phyloP scores from a whole-genome alignment of 2,113 vertebrate genomes.

The Chaetorhynchus papuensis region DNA sequence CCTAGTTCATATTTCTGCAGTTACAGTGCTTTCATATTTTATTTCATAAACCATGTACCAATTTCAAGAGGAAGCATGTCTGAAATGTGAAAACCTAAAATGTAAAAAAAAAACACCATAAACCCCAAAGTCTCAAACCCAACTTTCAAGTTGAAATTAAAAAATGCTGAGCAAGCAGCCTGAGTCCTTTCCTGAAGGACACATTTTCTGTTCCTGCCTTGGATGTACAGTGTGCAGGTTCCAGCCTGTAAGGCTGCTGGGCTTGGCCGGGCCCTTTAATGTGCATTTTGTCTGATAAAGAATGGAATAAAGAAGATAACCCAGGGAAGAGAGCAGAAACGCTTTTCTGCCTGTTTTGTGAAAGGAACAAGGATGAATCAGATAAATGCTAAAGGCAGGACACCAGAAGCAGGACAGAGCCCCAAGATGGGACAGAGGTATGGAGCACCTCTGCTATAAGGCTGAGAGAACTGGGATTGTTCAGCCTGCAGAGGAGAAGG shows the following conservation, averaged over 20 bases:
- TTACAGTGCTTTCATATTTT: neutral
- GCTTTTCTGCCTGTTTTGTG: neutral
- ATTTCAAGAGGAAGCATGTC: neutral
- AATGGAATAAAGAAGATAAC: neutral
- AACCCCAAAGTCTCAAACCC: neutral
- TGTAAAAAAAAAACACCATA: neutral
- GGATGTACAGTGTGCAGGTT: fast-evolving
- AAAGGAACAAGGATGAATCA: neutral
- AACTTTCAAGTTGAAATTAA: neutral
- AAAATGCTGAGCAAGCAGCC: neutral
- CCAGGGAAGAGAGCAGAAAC: neutral
- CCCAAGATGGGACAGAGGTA: neutral
- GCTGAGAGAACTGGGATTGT: neutral
- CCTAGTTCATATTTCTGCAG: neutral
- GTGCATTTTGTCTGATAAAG: neutral
- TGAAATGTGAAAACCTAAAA: neutral
- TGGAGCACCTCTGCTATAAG: neutral
- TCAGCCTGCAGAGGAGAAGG: neutral
- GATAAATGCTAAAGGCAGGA: neutral
- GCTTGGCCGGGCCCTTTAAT: neutral
- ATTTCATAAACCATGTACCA: neutral
- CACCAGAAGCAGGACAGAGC: neutral
- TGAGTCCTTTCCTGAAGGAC: neutral
- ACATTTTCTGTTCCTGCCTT: neutral
- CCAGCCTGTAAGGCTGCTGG: neutral